Evolutionary conservation across 2,888 invertebrate genomes (phyloP).

Genomic region (Rhamnusium bicolor): DNA sequence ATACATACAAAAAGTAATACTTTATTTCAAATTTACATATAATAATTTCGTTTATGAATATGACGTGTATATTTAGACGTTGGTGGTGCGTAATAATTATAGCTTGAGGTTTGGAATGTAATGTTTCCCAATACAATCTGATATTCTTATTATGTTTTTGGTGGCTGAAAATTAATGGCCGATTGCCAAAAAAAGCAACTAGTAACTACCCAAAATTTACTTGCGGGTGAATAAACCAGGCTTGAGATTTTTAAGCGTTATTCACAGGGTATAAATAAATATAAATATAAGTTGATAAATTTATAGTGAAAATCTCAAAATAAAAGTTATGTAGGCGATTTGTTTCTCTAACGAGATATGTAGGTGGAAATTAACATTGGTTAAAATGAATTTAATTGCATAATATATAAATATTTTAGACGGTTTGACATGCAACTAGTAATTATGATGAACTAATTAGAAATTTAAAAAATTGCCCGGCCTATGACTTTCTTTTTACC

Average conservation of each 20-base stretch:
- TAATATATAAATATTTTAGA: neutral
- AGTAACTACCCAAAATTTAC: neutral
- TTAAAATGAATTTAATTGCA: neutral
- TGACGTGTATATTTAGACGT: neutral
- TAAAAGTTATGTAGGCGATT: neutral
- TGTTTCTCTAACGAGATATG: neutral
- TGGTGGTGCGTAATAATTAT: neutral
- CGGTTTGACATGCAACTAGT: no score
- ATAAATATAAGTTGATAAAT: neutral
- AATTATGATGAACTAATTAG: no score
- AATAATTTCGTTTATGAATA: neutral
- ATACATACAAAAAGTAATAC: neutral
- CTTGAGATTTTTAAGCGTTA: conserved; percentile 4
- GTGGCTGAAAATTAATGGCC: neutral
- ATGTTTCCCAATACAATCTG: neutral
- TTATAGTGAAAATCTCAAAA: neutral
- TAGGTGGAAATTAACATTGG: neutral
- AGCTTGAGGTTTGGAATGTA: neutral
- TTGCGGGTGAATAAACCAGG: conserved; percentile 14
- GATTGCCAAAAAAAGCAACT: neutral
- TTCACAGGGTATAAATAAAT: conserved; percentile 17
- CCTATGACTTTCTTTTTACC: no score
- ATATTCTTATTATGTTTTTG: neutral
- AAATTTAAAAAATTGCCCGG: no score
- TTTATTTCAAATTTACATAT: neutral